These are phyloP conservation scores for Pollicipes pollicipes DNA, from an alignment of 1,140 invertebrate species.

Conservation along the genomic window DNA sequence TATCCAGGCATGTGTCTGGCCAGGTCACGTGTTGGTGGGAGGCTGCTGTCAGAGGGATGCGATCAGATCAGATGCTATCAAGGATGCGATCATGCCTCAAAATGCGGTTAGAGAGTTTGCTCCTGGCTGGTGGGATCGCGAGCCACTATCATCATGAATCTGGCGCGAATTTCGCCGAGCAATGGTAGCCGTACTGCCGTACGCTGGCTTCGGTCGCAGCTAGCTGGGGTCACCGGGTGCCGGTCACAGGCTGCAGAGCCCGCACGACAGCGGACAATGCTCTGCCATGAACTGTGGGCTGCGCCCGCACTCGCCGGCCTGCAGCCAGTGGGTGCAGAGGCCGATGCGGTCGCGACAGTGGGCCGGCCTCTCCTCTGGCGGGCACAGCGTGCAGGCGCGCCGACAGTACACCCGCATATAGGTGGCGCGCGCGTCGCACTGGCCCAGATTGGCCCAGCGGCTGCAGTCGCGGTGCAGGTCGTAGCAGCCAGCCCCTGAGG, in stretches of 20 bases:
- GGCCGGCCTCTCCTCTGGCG: background rate
- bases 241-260: conserved; percentile 23
- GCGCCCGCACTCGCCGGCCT: conserved; percentile 9
- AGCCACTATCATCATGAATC: too few species aligned
- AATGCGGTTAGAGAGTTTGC: too few species aligned
- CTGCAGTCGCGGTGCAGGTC: conserved; percentile 22
- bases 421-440: conserved; percentile 20
- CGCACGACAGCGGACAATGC: conserved; percentile 26
- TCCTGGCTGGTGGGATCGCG: too few species aligned
- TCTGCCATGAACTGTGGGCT: conserved; percentile 25
- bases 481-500: conserved; percentile 15
- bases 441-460: conserved; percentile 22
- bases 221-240: too few species aligned
- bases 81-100: too few species aligned
- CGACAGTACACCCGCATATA: conserved; percentile 22
- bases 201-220: too few species aligned
- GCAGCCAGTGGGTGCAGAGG: background rate
- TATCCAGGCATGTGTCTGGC: too few species aligned
- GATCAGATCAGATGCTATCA: too few species aligned
- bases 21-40: too few species aligned
- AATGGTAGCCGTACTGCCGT: too few species aligned
- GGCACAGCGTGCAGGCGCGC: conserved; percentile 17
- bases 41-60: too few species aligned
- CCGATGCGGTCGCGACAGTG: background rate
- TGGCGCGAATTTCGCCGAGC: too few species aligned